These are phyloP conservation scores for Conomelus anceps DNA, from an alignment of 2,888 invertebrate species.

Conservation along the genomic window DNA sequence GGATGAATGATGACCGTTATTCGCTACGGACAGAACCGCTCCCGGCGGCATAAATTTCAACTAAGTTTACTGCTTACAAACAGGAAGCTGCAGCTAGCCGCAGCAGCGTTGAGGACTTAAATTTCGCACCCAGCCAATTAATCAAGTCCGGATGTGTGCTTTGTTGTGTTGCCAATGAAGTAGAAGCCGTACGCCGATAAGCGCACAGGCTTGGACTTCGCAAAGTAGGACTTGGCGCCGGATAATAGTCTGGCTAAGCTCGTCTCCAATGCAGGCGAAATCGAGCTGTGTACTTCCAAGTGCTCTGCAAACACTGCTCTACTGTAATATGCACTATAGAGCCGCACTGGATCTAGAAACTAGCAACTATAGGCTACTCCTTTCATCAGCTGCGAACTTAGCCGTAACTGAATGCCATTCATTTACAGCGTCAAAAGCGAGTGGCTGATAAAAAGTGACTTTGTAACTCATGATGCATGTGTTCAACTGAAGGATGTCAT, in stretches of 20 bases:
- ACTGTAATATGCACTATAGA: too few species aligned
- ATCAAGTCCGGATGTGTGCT: not conserved
- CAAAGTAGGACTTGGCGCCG: not conserved
- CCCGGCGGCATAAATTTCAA: not conserved
- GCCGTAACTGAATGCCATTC: too few species aligned
- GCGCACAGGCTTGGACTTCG: not conserved
- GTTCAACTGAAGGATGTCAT: too few species aligned
- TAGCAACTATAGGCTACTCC: too few species aligned
- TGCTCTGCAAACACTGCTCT: too few species aligned
- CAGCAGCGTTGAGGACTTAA: not conserved
- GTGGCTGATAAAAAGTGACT: too few species aligned
- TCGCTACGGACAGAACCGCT: not conserved
- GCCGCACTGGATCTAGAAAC: too few species aligned
- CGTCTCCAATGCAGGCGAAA: not conserved
- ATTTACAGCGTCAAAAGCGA: too few species aligned
- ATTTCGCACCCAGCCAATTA: not conserved
- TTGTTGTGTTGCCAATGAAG: not conserved
- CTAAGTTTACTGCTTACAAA: not conserved
- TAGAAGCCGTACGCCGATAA: not conserved
- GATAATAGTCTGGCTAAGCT: not conserved
- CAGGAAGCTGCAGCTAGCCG: not conserved
- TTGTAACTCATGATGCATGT: too few species aligned
- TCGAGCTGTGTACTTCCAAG: not conserved
- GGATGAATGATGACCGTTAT: not conserved
- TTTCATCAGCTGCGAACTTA: too few species aligned